phyloP scores from a whole-genome alignment of 2,888 invertebrate genomes.

The Apotomis betuletana region DNA sequence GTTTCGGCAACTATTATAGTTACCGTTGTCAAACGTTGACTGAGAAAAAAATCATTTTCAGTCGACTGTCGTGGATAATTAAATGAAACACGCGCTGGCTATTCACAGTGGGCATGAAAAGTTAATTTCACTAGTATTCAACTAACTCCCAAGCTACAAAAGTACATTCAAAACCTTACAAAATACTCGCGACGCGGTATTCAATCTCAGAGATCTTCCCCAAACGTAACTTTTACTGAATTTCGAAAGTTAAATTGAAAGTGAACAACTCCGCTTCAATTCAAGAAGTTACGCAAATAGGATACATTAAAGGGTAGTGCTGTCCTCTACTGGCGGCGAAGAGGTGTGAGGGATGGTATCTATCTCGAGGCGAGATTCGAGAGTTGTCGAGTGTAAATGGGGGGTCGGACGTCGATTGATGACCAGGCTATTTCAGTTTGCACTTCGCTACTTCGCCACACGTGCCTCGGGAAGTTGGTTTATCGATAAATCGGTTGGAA shows the following conservation, averaged over 20 bases:
- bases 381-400: constrained; percentile 19
- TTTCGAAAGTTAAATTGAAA: constrained; percentile 64
- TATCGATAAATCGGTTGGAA: constrained; percentile 32
- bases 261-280: constrained; percentile 46
- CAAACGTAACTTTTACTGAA: constrained; percentile 46
- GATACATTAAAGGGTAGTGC: constrained; percentile 10
- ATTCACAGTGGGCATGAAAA: no score
- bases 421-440: constrained; percentile 51
- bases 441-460: constrained; percentile 42
- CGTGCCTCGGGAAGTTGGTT: constrained; percentile 33
- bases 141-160: not conserved
- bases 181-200: constrained; percentile 22
- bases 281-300: constrained; percentile 10
- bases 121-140: no score
- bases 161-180: not conserved
- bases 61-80: no score
- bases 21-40: no score
- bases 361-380: constrained; percentile 11
- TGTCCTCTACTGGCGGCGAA: constrained; percentile 4
- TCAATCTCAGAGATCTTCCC: constrained; percentile 7
- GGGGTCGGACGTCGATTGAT: constrained; percentile 54
- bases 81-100: no score
- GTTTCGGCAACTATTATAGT: no score
- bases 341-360: constrained; percentile 24
- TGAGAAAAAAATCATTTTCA: no score